A percentile compares a stretch with the other conserved stretches of the same genome.
phyloP scores from a whole-genome alignment of 2,113 vertebrate species.

The Myrmecophaga tridactyla region DNA sequence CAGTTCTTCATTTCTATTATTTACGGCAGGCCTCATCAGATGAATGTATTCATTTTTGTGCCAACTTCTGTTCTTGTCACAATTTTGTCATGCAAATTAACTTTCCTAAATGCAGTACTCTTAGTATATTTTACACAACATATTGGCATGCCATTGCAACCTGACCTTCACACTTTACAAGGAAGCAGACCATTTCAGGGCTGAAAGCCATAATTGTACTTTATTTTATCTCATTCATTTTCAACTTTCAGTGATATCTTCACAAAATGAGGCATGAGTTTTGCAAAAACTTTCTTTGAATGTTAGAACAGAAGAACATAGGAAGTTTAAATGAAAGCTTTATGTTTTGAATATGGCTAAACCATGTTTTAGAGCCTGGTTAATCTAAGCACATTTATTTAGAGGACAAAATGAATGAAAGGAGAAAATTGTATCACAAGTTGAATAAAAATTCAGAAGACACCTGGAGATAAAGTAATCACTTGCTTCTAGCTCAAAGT shows the following conservation, averaged over 20 bases:
- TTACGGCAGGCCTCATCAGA: slow-evolving; percentile 72
- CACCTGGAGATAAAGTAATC: not conserved
- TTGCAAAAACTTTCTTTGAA: not conserved
- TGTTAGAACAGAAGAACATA: not conserved
- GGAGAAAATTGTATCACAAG: not conserved
- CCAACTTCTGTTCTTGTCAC: slow-evolving; percentile 78
- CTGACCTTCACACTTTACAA: slow-evolving; percentile 79
- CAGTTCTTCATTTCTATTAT: slow-evolving; percentile 79
- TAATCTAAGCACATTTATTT: slow-evolving; percentile 7
- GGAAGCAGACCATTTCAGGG: slow-evolving; percentile 54
- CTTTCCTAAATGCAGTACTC: slow-evolving; percentile 76
- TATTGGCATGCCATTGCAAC: slow-evolving; percentile 66
- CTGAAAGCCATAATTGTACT: not conserved
- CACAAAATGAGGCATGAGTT: not conserved
- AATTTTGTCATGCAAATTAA: slow-evolving; percentile 81
- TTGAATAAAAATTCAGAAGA: not conserved
- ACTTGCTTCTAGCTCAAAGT: not conserved
- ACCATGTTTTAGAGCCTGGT: not conserved
- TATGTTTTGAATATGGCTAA: not conserved
- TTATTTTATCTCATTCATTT: slow-evolving; percentile 56
- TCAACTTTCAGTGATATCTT: slow-evolving; percentile 30
- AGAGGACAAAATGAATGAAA: not conserved
- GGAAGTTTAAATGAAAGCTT: not conserved
- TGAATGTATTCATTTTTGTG: slow-evolving; percentile 81
- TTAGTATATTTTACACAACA: slow-evolving; percentile 74